These are phyloP conservation scores for Mormyrus hasselquistii DNA, from an alignment of 2,797 vertebrate genomes.

Conservation along the genomic window DNA sequence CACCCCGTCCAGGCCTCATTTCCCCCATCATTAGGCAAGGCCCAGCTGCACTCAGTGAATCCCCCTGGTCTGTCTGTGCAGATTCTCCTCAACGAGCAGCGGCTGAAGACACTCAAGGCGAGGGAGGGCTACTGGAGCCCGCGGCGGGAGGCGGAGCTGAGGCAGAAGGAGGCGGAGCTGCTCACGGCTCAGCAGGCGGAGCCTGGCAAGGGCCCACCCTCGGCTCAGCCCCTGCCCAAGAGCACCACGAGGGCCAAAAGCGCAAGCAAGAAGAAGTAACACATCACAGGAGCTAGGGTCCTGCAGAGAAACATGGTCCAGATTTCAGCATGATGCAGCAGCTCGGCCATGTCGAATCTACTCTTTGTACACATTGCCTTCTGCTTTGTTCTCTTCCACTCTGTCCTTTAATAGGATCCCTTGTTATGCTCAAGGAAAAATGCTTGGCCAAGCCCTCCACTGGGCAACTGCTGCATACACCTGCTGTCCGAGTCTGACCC, in stretches of 20 bases:
- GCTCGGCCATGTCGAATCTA: neutral
- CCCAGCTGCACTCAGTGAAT: neutral
- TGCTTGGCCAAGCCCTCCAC: neutral
- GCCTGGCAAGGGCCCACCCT: conserved; percentile 43
- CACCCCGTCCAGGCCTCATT: neutral
- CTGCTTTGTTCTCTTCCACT: neutral
- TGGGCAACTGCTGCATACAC: neutral
- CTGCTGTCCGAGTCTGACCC: neutral
- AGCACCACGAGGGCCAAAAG: conserved; percentile 47
- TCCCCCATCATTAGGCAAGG: neutral
- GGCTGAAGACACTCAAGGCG: conserved; percentile 47
- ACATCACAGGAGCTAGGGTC: neutral
- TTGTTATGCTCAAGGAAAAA: neutral
- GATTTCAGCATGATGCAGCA: neutral
- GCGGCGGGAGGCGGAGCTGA: conserved; percentile 50
- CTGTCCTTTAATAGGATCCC: neutral
- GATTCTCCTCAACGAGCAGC: conserved; percentile 56
- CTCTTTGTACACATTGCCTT: neutral
- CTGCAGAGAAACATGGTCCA: neutral
- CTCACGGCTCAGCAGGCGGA: conserved; percentile 47
- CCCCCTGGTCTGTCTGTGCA: conserved; percentile 37
- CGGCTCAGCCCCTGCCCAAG: conserved; percentile 27
- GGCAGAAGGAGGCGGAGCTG: conserved; percentile 49
- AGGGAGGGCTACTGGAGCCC: conserved; percentile 58
- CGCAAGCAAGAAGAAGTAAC: conserved; percentile 61